Evolutionary conservation across 2,113 vertebrate genomes (phyloP).

Genomic region (rabbit (Oryctolagus cuniculus)): mOryCun1.1 NC_091445.1:64125501-64126000

Average conservation of each 20-base stretch:
- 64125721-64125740: conserved; percentile 25
- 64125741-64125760: conserved; percentile 58
- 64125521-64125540: neutral
- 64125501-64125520: neutral
- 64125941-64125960: too few species aligned
- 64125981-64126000: neutral
- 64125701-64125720: conserved; percentile 50
- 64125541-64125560: neutral
- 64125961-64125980: too few species aligned
- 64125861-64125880: neutral
- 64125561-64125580: neutral
- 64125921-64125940: too few species aligned
- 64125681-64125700: conserved; percentile 64
- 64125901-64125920: too few species aligned
- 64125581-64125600: neutral
- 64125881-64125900: too few species aligned
- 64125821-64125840: neutral
- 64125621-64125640: neutral
- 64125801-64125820: conserved; percentile 15
- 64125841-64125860: neutral
- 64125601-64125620: neutral
- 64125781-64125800: neutral
- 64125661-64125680: conserved; percentile 44
- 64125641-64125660: neutral
- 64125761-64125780: neutral